Conservation (phyloP, 2,797 vertebrate genomes). For the Carduelis carduelis region DNA sequence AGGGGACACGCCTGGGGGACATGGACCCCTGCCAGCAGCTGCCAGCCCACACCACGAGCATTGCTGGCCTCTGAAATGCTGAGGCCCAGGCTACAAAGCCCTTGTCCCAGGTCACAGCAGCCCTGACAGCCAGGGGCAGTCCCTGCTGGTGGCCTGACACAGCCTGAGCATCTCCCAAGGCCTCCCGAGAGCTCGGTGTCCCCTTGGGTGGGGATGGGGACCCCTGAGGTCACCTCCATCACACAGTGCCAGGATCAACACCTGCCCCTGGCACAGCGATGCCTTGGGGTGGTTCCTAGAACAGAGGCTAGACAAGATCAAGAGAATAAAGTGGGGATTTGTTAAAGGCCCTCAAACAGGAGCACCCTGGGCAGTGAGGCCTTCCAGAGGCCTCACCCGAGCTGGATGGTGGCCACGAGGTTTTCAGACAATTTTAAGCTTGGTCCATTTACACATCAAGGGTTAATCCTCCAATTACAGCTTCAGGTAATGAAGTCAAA, state of each 20-base stretch:
- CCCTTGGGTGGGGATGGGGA: neutral
- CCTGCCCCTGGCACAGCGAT: neutral
- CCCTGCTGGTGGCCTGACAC: neutral
- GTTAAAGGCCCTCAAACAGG: too few species aligned
- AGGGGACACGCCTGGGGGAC: fast-evolving
- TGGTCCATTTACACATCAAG: too few species aligned
- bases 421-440: neutral
- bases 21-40: neutral
- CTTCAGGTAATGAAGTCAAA: neutral
- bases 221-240: neutral
- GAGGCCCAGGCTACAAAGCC: neutral
- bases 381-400: neutral
- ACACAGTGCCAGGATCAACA: neutral
- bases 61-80: fast-evolving
- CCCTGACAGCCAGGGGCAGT: neutral
- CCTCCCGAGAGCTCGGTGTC: neutral
- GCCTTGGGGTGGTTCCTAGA: neutral
- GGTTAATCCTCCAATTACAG: neutral
- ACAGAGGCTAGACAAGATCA: too few species aligned
- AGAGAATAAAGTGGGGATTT: neutral
- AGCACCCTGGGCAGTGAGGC: neutral
- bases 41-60: fast-evolving
- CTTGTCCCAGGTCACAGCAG: neutral
- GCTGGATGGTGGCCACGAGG: fast-evolving
- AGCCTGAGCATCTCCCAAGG: neutral